These are phyloP conservation scores for Heteromormyrus szaboi DNA, from an alignment of 2,797 vertebrate species.

Conservation along the genomic window DNA sequence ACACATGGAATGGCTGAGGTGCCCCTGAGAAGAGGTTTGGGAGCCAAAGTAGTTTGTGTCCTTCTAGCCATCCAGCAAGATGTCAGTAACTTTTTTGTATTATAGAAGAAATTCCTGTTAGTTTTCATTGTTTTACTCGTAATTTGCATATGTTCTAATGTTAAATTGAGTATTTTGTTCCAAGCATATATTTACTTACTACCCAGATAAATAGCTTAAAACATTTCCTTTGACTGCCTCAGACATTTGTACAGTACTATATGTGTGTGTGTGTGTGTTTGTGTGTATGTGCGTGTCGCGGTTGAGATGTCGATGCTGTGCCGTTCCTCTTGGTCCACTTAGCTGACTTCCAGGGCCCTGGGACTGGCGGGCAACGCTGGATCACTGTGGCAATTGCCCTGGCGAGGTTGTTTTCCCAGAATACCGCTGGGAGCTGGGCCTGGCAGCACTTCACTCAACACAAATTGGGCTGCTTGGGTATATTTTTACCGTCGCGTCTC, in stretches of 20 bases:
- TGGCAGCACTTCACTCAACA: background rate
- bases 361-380: background rate
- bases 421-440: background rate
- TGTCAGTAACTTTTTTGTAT: background rate
- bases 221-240: background rate
- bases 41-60: background rate
- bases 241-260: background rate
- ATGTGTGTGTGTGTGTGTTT: background rate
- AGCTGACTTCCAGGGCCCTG: background rate
- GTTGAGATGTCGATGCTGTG: background rate
- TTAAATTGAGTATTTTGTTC: background rate
- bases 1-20: background rate
- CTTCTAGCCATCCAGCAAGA: background rate
- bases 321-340: background rate
- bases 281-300: background rate
- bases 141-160: background rate
- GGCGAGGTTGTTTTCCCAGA: background rate
- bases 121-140: background rate
- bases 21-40: background rate
- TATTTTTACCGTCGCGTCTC: background rate
- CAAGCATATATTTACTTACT: background rate
- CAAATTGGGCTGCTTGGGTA: background rate
- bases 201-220: background rate
- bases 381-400: background rate
- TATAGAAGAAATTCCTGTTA: background rate